Conservation (phyloP, 1,140 invertebrate genomes). For the Penaeus chinensis region DNA sequence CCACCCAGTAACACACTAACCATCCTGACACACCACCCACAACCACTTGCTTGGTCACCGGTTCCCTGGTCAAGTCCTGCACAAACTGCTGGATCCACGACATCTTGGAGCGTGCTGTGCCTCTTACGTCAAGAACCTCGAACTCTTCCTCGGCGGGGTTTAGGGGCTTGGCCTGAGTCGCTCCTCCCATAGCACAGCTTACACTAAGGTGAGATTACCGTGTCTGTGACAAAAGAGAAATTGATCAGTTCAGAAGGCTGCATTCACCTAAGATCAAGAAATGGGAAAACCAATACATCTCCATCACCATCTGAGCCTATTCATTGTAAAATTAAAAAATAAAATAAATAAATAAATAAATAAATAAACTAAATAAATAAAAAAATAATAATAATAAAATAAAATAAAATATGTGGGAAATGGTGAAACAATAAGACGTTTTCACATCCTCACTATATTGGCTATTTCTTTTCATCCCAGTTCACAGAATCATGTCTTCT, state of each 20-base stretch:
- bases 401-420: too few species aligned
- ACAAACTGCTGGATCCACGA: slow-evolving; percentile 79
- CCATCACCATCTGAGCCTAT: too few species aligned
- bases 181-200: slow-evolving; percentile 43
- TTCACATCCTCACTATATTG: too few species aligned
- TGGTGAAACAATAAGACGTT: too few species aligned
- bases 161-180: slow-evolving; percentile 7
- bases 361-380: neutral
- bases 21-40: slow-evolving; percentile 90
- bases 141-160: slow-evolving; percentile 66
- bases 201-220: neutral
- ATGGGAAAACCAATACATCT: too few species aligned
- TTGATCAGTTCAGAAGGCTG: too few species aligned
- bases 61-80: slow-evolving; percentile 83
- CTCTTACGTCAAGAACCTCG: slow-evolving; percentile 69
- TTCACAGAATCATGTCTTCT: too few species aligned
- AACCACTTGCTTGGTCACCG: slow-evolving; percentile 86
- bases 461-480: too few species aligned
- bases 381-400: too few species aligned
- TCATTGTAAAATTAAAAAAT: too few species aligned
- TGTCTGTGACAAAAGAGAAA: neutral
- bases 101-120: slow-evolving; percentile 76
- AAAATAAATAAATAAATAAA: too few species aligned
- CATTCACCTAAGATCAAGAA: too few species aligned
- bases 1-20: slow-evolving; percentile 70